Base-by-base conservation (phyloP, 2,113 vertebrate genomes). In the Xenotilapia longispinis region DNA sequence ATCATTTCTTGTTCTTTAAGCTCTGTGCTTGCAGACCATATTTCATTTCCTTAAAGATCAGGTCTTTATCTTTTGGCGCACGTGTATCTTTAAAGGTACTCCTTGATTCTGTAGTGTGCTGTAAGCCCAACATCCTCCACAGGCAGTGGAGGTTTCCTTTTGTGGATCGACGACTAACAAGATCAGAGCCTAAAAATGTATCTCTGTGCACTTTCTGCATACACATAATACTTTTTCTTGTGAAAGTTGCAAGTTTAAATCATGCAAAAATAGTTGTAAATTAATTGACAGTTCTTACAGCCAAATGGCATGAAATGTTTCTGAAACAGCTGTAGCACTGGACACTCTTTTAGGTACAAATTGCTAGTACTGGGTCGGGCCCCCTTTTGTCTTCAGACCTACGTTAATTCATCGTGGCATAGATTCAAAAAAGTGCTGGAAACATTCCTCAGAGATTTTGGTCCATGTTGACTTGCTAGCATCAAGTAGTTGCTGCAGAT, bases 391-490 rank as follows among this genome's bases (percentile, higher is more conserved):
- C 38, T 42, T 23, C 36, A 70, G 65, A 70, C 2, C 65, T 42
- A 21, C 12, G 1, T 70, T 42, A 42, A 70, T 42, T 70, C 38
- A 3, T 70, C 0, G 13, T 40, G 19, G 63, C 63, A 40, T 40
- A 70, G 0, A 42, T 70, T 70, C 7, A 42, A 70, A 4, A 70
- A 42, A 40, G 5, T 70, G 65, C 65, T 42, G 65, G 38, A 42
- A 42, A 70, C 38, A 42, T 70, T 70, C 63, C 63, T 68, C 63
- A 40, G 63, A 40, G 63, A 68, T 40, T 70, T 23, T 42, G n/a
- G 36, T 23, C 12, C 12, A 40, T 42, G n/a, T 70, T 23, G 36
- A 70, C 63, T 42, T 70, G 63, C n/a, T 70, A 40, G 63, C 63
- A 40, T 70, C 36, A 70, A 40, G 38, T 21, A 42, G 11, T 40